These are phyloP conservation scores for Drosophila leontia DNA, from an alignment of 1,140 invertebrate species.

Conservation along the genomic window DNA sequence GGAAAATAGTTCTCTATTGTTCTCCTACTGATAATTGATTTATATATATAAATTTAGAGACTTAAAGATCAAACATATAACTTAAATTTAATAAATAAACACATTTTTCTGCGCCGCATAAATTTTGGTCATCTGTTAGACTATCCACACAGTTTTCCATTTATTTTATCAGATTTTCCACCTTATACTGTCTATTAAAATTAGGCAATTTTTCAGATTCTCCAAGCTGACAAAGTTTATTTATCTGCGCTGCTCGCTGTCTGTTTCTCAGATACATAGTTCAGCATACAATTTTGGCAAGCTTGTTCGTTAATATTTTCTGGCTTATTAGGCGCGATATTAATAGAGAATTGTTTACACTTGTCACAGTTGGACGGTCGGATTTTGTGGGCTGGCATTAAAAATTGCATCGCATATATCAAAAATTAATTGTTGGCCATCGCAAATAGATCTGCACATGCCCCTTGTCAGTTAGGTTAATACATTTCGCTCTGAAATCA, in stretches of 20 bases:
- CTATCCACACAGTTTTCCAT: slow-evolving; percentile 3
- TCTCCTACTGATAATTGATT: background rate
- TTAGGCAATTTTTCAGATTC: slow-evolving; percentile 7
- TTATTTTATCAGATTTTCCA: background rate
- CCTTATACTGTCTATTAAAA: background rate
- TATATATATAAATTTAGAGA: background rate
- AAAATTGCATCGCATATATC: slow-evolving; percentile 65
- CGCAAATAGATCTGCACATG: slow-evolving; percentile 60
- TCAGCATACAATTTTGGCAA: slow-evolving; percentile 41
- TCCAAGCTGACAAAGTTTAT: slow-evolving; percentile 36
- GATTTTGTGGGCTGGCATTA: slow-evolving; percentile 50
- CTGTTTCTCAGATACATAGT: slow-evolving; percentile 12
- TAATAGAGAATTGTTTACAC: slow-evolving; percentile 71
- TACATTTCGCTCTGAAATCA: slow-evolving; percentile 52
- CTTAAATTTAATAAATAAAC: slow-evolving; percentile 17
- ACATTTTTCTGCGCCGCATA: background rate
- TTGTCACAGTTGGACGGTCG: slow-evolving; percentile 50
- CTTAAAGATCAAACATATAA: slow-evolving; percentile 17
- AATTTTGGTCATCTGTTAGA: slow-evolving; percentile 24
- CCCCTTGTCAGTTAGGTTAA: slow-evolving; percentile 61
- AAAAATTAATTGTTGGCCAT: slow-evolving; percentile 68
- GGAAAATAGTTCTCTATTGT: too few species aligned
- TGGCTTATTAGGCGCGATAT: slow-evolving; percentile 53
- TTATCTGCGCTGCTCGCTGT: slow-evolving; percentile 12
- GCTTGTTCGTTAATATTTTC: slow-evolving; percentile 36